A percentile compares a stretch with the other conserved stretches of the same genome.
Evolutionary conservation across 2,888 invertebrate species (phyloP).

Genomic region (Cryptus viduatorius): DNA sequence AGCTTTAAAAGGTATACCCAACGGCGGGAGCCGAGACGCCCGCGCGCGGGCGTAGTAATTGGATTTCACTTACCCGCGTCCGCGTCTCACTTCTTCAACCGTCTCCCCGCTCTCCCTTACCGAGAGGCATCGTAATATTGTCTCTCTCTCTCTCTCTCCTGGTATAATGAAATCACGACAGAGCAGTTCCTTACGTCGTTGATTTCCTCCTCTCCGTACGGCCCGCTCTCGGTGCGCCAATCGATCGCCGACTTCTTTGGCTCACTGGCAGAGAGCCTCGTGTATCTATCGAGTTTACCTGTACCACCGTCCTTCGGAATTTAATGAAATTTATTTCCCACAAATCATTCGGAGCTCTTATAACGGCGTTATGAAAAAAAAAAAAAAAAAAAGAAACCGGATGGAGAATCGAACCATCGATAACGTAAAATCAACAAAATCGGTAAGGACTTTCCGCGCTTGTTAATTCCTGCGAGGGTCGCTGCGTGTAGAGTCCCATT

Average conservation of each 20-base stretch:
- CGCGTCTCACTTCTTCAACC: conserved; percentile 57
- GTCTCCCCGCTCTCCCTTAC: conserved; percentile 15
- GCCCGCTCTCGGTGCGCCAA: conserved; percentile 4
- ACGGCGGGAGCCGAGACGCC: conserved; percentile 56
- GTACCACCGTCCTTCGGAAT: background rate
- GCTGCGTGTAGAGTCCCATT: no score
- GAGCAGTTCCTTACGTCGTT: conserved; percentile 43
- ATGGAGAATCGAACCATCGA: background rate
- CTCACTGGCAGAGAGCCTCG: background rate
- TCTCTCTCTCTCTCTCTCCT: conserved; percentile 45
- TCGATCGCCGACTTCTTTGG: conserved; percentile 24
- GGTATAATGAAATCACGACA: conserved; percentile 65
- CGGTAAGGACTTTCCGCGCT: background rate
- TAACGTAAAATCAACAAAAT: background rate
- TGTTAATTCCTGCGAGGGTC: background rate
- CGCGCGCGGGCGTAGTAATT: conserved; percentile 64
- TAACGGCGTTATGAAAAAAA: background rate
- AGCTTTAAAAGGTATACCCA: conserved; percentile 65
- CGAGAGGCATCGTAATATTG: conserved; percentile 64
- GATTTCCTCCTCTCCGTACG: conserved; percentile 14
- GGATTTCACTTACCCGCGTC: conserved; percentile 62
- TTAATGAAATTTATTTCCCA: conserved; percentile 42
- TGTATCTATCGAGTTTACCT: background rate
- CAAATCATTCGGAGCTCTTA: conserved; percentile 2
- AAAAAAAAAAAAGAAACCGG: background rate